phyloP scores from a whole-genome alignment of 2,113 vertebrate genomes.

The Geothlypis trichas region DNA sequence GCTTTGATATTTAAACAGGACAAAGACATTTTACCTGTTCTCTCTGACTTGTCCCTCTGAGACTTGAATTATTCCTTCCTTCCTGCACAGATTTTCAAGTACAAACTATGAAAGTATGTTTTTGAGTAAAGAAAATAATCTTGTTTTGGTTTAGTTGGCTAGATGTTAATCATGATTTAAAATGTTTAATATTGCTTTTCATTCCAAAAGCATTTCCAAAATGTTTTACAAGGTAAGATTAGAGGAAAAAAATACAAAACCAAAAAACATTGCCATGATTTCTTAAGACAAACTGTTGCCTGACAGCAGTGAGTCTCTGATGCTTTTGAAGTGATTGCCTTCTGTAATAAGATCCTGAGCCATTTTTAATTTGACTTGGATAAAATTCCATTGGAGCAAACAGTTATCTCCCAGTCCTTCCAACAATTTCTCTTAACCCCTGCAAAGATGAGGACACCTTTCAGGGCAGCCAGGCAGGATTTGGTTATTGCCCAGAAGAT shows the following conservation, averaged over 20 bases:
- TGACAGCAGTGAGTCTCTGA: background rate
- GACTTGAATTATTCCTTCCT: background rate
- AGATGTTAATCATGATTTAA: background rate
- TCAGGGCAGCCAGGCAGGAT: background rate
- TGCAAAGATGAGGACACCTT: rapidly evolving
- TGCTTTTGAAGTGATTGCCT: background rate
- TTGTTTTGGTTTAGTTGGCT: background rate
- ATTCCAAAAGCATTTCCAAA: too few species aligned
- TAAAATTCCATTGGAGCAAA: background rate
- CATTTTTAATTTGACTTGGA: background rate
- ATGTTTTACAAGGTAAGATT: background rate
- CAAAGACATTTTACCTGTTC: background rate
- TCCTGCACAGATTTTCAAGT: background rate
- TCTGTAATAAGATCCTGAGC: background rate
- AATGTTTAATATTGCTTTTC: background rate
- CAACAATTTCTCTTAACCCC: background rate
- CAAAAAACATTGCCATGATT: background rate
- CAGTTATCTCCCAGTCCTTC: background rate
- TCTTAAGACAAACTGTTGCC: background rate
- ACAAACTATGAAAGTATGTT: background rate
- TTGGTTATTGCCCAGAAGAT: background rate
- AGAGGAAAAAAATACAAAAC: background rate
- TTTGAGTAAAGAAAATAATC: background rate
- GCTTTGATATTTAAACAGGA: background rate
- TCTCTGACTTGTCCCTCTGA: background rate